Evolutionary conservation across 2,113 vertebrate genomes (phyloP).

Genomic region (Brevimyrus niger): DNA sequence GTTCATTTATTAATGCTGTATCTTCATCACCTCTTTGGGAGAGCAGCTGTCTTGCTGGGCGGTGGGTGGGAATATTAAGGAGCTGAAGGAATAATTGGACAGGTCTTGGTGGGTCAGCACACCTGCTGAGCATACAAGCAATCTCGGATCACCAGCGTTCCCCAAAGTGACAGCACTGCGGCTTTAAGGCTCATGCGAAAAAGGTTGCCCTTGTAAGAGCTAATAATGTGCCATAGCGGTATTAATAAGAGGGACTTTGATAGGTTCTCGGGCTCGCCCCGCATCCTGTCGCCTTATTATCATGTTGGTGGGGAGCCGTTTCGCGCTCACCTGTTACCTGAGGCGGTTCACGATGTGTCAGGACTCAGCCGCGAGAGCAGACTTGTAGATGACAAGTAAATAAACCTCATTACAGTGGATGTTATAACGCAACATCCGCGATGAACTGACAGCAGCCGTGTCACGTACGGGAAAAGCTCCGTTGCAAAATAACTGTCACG

Average conservation of each 20-base stretch:
- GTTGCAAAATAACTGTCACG: constrained; percentile 51
- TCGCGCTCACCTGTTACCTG: constrained; percentile 55
- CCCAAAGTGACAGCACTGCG: constrained; percentile 62
- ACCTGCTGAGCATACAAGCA: constrained; percentile 71
- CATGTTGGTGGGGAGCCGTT: constrained; percentile 53
- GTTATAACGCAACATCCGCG: constrained; percentile 48
- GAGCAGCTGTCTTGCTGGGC: constrained; percentile 27
- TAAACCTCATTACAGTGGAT: constrained; percentile 64
- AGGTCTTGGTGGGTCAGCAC: constrained; percentile 64
- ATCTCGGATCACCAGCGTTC: constrained; percentile 64
- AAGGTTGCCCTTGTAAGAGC: constrained; percentile 68
- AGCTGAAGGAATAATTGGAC: constrained; percentile 44
- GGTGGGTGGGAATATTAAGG: constrained; percentile 26
- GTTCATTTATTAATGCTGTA: constrained; percentile 45
- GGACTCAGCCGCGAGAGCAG: constrained; percentile 38
- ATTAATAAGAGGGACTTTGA: constrained; percentile 66
- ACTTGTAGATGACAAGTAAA: constrained; percentile 64
- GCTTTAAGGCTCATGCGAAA: constrained; percentile 50
- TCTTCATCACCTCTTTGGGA: constrained; percentile 30
- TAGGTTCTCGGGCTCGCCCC: constrained; percentile 51
- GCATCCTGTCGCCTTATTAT: constrained; percentile 58
- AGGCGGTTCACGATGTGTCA: constrained; percentile 57
- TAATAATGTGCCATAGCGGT: constrained; percentile 63
- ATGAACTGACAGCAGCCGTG: constrained; percentile 47
- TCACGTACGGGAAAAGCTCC: background rate